These are phyloP conservation scores for Drosophila gaucha DNA, from an alignment of 2,888 invertebrate genomes.

Conservation along the genomic window DNA sequence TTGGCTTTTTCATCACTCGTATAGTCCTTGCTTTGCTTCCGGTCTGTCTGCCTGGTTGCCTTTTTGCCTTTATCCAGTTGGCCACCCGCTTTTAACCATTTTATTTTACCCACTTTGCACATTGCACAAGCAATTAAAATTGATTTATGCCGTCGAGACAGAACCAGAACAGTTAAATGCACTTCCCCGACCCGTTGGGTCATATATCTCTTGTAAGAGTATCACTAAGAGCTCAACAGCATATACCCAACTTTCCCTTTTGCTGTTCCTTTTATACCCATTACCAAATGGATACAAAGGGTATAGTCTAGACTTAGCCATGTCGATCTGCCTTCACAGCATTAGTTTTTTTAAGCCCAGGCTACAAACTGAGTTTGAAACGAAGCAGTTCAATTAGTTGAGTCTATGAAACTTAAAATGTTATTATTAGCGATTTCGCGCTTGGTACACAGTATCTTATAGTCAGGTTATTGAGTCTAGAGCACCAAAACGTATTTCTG, in stretches of 20 bases:
- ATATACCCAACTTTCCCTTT: conserved; percentile 43
- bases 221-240: conserved; percentile 12
- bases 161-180: conserved; percentile 73
- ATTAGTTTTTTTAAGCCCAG: too few species aligned
- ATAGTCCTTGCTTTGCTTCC: conserved; percentile 29
- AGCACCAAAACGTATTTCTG: not conserved
- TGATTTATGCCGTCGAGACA: conserved; percentile 77
- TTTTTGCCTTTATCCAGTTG: conserved; percentile 3
- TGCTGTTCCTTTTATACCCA: not conserved
- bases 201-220: conserved; percentile 53
- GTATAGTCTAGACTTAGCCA: too few species aligned
- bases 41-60: conserved; percentile 11
- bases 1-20: conserved; percentile 11
- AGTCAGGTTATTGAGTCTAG: not conserved
- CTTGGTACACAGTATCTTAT: not conserved
- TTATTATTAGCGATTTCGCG: too few species aligned
- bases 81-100: conserved; percentile 34
- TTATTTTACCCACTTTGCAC: conserved; percentile 65
- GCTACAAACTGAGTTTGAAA: not conserved
- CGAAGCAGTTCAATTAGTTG: too few species aligned
- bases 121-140: conserved; percentile 76
- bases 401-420: too few species aligned
- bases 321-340: too few species aligned
- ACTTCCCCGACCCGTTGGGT: conserved; percentile 44
- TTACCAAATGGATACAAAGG: not conserved